Base-by-base conservation (phyloP, 2,113 vertebrate genomes). In the Arvicanthis niloticus region DNA sequence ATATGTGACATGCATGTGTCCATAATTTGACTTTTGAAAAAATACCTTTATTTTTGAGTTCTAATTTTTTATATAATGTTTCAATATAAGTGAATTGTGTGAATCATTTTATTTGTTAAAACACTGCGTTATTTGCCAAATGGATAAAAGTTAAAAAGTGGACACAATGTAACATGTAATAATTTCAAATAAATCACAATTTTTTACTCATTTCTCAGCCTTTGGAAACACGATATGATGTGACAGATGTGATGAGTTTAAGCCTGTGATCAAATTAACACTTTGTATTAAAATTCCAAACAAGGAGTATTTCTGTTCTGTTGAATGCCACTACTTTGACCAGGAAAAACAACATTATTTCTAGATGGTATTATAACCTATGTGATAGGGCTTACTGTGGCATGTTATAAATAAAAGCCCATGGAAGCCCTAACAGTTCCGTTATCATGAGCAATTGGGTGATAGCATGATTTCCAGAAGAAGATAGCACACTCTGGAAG, bases 211-310 rank as follows among this genome's bases (percentile, higher is more conserved):
- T 67, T 88, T 82, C 11, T 6, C 26, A 42, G 45, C 29, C 13
- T 62, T 89, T 75, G 62, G 19, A 67, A 77, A 86, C 0, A 70
- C 4, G 31, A 29, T 62, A 72, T 51, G 13, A 85, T 24, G 56
- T 37, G 67, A 82, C 53, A 77, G 29, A 5, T 22, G 45, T 70
- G 24, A 65, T 58, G 21, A 87, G 7, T 48, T n/a, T 22, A 85
- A 21, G 70, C 9, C 4, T 24, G 37, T 77, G 48, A 82, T 68
- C 60, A 96, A 89, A 87, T 94, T 82, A 94, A 72, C 15, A 92
- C 72, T 91, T 12, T 9, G 13, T 10, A 62, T 93, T 81, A 82
- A 80, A 70, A 81, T 48, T 89, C 72, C 76, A 72, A 85, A 78
- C 37, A 34, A 90, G 1, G 10, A 58, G 26, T 87, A 12, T 31